Conservation (phyloP, 2,113 vertebrate genomes). For the Actenoides hombroni region DNA sequence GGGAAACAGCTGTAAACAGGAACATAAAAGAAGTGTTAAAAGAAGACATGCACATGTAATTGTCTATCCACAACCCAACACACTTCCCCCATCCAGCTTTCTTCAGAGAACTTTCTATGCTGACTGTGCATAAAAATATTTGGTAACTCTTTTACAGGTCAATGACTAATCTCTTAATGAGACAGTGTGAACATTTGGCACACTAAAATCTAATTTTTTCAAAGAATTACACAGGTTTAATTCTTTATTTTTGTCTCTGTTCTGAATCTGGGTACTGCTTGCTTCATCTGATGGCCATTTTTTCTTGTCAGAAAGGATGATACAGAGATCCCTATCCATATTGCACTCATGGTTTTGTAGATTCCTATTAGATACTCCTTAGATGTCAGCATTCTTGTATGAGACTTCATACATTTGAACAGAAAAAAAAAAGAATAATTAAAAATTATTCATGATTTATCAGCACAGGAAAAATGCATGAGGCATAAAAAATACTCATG, state of each 20-base stretch:
- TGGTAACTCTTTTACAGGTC: not conserved
- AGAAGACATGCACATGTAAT: not conserved
- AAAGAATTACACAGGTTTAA: not conserved
- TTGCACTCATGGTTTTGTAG: not conserved
- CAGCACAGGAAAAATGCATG: not conserved
- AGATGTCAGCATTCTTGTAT: not conserved
- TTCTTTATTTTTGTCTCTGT: not conserved
- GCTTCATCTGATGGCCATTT: not conserved
- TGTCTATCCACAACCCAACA: not conserved
- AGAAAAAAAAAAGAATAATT: not conserved
- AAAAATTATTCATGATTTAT: not conserved
- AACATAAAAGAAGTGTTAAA: not conserved
- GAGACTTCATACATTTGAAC: not conserved
- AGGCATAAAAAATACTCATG: not conserved
- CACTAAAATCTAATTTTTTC: not conserved
- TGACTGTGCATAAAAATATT: not conserved
- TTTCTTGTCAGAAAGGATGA: not conserved
- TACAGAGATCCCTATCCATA: not conserved
- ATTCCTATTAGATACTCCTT: not conserved
- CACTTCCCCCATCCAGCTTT: not conserved
- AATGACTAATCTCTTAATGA: not conserved
- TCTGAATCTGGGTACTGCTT: not conserved
- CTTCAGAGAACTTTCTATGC: not conserved
- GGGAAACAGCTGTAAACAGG: not conserved
- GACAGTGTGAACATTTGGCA: fast-evolving